A percentile compares a stretch with the other conserved stretches of the same genome.
Evolutionary conservation across 2,113 vertebrate species (phyloP).

Genomic region (Rissa tridactyla): DNA sequence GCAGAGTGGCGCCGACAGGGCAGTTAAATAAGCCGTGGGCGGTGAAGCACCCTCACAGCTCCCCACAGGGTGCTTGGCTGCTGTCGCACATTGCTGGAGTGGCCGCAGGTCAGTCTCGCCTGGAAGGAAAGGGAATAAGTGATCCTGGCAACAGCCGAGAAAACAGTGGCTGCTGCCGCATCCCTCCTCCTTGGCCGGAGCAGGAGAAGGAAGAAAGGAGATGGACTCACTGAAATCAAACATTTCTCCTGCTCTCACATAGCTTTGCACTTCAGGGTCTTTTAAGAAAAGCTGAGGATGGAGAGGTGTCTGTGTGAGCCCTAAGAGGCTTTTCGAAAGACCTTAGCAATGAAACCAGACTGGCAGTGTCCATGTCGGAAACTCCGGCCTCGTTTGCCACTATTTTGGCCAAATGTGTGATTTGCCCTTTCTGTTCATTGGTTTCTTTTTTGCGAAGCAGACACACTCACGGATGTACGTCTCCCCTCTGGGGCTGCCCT

Average conservation of each 20-base stretch:
- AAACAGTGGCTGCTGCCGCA: fast-evolving
- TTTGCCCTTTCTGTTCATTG: neutral
- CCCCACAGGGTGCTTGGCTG: neutral
- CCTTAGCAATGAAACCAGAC: neutral
- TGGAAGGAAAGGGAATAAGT: neutral
- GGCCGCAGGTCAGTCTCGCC: neutral
- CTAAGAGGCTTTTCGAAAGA: neutral
- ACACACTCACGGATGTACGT: fast-evolving
- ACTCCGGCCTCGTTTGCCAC: neutral
- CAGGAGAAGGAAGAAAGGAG: neutral
- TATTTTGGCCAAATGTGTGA: neutral
- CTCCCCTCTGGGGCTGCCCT: neutral
- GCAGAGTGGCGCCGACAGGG: neutral
- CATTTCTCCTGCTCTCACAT: neutral
- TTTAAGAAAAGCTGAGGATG: neutral
- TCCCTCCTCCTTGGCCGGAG: neutral
- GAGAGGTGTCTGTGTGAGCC: neutral
- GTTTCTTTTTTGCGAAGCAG: neutral
- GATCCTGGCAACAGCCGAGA: neutral
- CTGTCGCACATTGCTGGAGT: neutral
- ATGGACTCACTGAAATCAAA: neutral
- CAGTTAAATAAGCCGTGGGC: neutral
- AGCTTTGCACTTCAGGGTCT: neutral
- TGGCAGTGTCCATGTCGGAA: fast-evolving
- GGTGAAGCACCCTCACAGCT: neutral